Conservation (phyloP, 1,140 invertebrate species). For the Camponotus pennsylvanicus region DNA sequence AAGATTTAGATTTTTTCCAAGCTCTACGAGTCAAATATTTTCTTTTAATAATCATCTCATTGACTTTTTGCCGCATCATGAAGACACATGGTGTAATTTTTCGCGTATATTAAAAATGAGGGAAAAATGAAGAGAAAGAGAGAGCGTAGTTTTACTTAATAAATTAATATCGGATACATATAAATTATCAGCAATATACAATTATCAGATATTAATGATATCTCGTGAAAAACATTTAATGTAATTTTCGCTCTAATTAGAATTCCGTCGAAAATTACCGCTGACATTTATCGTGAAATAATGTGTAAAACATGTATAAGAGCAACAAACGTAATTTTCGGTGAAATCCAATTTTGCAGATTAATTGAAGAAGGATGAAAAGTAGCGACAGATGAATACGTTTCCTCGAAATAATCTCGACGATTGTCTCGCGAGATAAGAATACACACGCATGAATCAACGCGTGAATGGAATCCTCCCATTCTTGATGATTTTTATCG, state of each 20-base stretch:
- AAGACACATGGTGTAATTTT: background rate
- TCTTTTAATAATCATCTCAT: slow-evolving; percentile 6
- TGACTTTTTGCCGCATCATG: background rate
- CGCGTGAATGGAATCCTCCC: slow-evolving; percentile 30
- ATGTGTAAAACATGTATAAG: background rate
- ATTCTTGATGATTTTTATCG: slow-evolving; percentile 45
- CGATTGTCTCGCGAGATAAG: slow-evolving; percentile 21
- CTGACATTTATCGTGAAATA: background rate
- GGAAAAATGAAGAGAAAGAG: too few relatives aligned
- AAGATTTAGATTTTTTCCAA: background rate
- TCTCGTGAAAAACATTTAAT: slow-evolving; percentile 1
- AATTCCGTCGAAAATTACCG: slow-evolving; percentile 2
- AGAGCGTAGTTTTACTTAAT: background rate
- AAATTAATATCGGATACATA: slow-evolving; percentile 31
- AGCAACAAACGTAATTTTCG: background rate
- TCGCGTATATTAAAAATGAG: too few relatives aligned
- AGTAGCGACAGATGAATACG: background rate
- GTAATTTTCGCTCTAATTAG: slow-evolving; percentile 24
- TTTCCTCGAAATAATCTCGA: slow-evolving; percentile 28
- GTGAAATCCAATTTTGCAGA: background rate
- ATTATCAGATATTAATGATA: background rate
- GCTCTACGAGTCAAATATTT: background rate
- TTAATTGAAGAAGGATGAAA: background rate
- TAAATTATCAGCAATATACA: slow-evolving; percentile 7
- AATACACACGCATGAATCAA: slow-evolving; percentile 31